Conservation (phyloP, 2,888 invertebrate species). For the Malthinus flaveolus region DNA sequence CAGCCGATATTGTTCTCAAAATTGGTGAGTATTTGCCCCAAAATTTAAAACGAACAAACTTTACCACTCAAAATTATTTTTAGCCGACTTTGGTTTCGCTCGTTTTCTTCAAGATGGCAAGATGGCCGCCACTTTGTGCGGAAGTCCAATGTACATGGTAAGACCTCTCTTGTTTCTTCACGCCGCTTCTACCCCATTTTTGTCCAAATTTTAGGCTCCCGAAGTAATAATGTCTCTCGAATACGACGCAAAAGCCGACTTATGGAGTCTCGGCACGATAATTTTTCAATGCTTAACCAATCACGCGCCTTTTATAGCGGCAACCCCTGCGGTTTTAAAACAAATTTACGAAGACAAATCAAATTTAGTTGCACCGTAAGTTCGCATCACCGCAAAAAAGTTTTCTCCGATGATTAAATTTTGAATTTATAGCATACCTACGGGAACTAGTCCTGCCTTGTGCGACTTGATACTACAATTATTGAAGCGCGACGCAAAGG, state of each 20-base stretch:
- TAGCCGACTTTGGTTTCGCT: constrained; percentile 99
- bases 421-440: constrained; percentile 76
- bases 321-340: constrained; percentile 96
- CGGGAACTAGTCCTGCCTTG: constrained; percentile 88
- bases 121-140: constrained; percentile 99
- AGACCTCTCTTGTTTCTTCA: constrained; percentile 33
- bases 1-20: constrained; percentile 88
- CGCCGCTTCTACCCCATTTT: constrained; percentile 9
- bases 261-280: constrained; percentile 99
- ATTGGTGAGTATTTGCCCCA: constrained; percentile 68
- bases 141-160: constrained; percentile 99
- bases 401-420: constrained; percentile 1
- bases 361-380: constrained; percentile 86
- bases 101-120: constrained; percentile 97
- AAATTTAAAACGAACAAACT: neutral
- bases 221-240: constrained; percentile 99
- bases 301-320: constrained; percentile 97
- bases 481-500: constrained; percentile 88
- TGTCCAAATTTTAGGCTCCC: constrained; percentile 75
- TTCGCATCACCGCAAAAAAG: constrained; percentile 31
- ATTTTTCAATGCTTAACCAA: constrained; percentile 89
- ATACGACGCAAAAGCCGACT: constrained; percentile 98
- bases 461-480: constrained; percentile 84
- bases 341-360: constrained; percentile 95
- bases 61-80: constrained; percentile 37